Evolutionary conservation across 2,797 vertebrate genomes (phyloP), one percentile per base, ranked within the genome.

Genomic region (Hybognathus amarus): DNA sequence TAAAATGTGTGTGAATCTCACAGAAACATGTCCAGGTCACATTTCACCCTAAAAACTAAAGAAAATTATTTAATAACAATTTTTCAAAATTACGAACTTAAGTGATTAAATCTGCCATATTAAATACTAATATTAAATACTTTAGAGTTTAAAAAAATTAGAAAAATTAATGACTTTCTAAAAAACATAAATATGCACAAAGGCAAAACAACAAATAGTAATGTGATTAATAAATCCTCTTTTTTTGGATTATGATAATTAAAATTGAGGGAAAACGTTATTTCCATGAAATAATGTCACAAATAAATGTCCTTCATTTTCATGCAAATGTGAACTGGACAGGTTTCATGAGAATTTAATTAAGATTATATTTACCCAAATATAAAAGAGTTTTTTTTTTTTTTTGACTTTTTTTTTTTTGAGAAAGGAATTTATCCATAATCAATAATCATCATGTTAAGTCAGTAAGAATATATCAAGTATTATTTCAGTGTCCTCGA

Each of bases 401-500:
- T 33, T n/a, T n/a, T n/a, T n/a, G n/a, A n/a, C n/a, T n/a, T n/a
- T n/a, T 45, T n/a, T 42, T 9, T 40, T 45, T 15, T 40, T 33
- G 50, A 56, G 4, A 80, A 33, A 59, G 18, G 11, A 36, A 38
- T 38, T 56, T 10, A 56, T 75, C 13, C 45, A 70, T 45, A 71
- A 73, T 6, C 12, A 45, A 45, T 12, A 71, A 80, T 8, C 27
- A 80, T 80, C 36, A 18, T 30, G 5, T 63, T 63, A 18, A 36
- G 61, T 81, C 42, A 50, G 69, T 52, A 40, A 20, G 42, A 27
- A 59, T 5, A 15, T 7, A 52, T 54, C 30, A 66, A 74, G 45
- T 40, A 38, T 75, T 74, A 82, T 52, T 27, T 74, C 56, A 81
- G 69, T 74, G 80, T 82, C 36, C 36, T 13, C 3, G 17, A 73